These are phyloP conservation scores for Apantesis nais DNA, from an alignment of 2,888 invertebrate genomes.

Conservation along the genomic window DNA sequence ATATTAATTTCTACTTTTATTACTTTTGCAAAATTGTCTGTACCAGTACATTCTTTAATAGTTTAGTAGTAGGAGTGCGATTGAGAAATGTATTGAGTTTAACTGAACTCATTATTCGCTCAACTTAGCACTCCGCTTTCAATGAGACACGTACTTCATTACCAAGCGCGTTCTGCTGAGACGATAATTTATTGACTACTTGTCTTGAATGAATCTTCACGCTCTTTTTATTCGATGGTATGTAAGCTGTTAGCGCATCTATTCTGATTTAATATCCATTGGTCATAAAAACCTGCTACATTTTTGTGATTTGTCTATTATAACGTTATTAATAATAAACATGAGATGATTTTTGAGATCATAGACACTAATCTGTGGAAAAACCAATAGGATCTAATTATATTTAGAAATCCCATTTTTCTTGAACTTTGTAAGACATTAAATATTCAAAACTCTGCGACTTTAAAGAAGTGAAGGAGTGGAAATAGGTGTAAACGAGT, in stretches of 20 bases:
- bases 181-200: constrained; percentile 18
- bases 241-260: constrained; percentile 17
- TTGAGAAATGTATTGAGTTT: neutral
- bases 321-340: too few relatives aligned
- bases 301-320: neutral
- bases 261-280: constrained; percentile 6
- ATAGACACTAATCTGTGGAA: neutral
- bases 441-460: neutral
- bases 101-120: neutral
- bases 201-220: constrained; percentile 22
- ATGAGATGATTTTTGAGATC: too few relatives aligned
- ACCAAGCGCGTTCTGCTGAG: constrained; percentile 13
- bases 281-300: neutral
- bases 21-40: neutral
- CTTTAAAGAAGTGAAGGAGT: too few relatives aligned
- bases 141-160: neutral
- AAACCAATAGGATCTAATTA: neutral
- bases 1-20: too few relatives aligned
- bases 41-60: neutral
- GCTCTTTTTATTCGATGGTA: constrained; percentile 22
- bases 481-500: too few relatives aligned
- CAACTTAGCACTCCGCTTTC: neutral
- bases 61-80: neutral
- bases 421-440: neutral
- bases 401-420: neutral